Base-by-base conservation (phyloP, 2,113 vertebrate genomes). In the Strix uralensis region DNA sequence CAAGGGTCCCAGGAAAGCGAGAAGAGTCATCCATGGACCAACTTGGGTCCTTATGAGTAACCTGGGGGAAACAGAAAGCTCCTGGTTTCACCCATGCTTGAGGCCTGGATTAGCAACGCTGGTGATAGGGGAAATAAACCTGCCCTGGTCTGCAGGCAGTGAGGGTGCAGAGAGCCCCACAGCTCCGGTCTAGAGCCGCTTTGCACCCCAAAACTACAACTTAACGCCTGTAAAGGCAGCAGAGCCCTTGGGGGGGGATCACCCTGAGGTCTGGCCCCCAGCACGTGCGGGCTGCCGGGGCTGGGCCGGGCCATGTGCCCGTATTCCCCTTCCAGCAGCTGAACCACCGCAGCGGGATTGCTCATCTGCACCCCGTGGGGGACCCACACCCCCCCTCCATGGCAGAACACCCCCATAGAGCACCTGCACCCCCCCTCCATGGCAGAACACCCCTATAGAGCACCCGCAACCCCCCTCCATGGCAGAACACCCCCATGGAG, bases 201-300 rank as follows among this genome's bases (percentile, higher is more conserved):
- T 8, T 32, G 36, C 30, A 29, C 46, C 46, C 81, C 67, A 52
- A 42, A 61, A 2, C 30, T 67, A 44, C 18, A 6, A 6, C 9
- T 18, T 14, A 13, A 42, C 5, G 2, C 46, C 18, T 23, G 55
- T 30, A 14, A n/a, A 22, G 36, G 36, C 55, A 14, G 44, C 44
- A 7, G n/a, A 8, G 36, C 55, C 46, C 54, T 18, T 5, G 42
- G 0, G 0, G 2, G 80, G 54, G 52, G 21, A 5, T 34, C 27
- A 9, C 44, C 44, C 44, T 1, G 6, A 51, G 44, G 25, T 44
- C 25, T 23, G 78, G 49, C 61, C n/a, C 36, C 47, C 23, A 17
- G 19, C 13, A n/a, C 47, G 6, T 16, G 4, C 7, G 61, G 38
- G 36, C 13, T 15, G 40, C 30, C 5, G 4, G 23, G 13, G 9